Conservation (phyloP, 2,113 vertebrate species). For the Lepus europaeus region DNA sequence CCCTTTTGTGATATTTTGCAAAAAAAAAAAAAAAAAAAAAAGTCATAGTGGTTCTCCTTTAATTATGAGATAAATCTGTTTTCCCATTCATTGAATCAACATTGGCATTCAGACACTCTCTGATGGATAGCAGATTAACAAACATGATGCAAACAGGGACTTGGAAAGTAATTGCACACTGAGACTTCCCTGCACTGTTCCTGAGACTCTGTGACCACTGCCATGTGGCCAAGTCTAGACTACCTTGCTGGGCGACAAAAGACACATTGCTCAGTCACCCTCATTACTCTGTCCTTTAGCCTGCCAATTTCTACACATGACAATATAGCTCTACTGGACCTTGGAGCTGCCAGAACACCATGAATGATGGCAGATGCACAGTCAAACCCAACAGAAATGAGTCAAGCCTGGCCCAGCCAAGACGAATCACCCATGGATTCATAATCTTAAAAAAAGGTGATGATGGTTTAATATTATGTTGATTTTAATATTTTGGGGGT, state of each 20-base stretch:
- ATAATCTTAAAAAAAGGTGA: background rate
- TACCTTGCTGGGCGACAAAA: background rate
- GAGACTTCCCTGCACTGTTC: background rate
- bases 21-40: background rate
- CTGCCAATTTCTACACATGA: background rate
- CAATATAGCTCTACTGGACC: background rate
- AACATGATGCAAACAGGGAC: background rate
- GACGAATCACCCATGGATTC: background rate
- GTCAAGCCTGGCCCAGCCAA: background rate
- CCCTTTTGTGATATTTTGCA: background rate
- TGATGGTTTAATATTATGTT: background rate
- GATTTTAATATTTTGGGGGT: background rate
- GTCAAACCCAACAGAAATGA: background rate
- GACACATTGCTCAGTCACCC: background rate
- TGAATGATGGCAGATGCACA: background rate
- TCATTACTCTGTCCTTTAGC: background rate
- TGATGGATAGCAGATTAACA: background rate
- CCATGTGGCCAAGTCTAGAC: background rate
- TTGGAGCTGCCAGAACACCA: background rate
- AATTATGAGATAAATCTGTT: conserved; percentile 1
- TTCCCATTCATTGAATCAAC: background rate
- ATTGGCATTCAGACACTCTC: background rate
- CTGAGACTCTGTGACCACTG: background rate
- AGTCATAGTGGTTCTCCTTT: background rate
- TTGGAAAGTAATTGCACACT: background rate